These are phyloP conservation scores for Zenarchopterus dispar DNA, from an alignment of 2,797 vertebrate genomes.

Conservation along the genomic window DNA sequence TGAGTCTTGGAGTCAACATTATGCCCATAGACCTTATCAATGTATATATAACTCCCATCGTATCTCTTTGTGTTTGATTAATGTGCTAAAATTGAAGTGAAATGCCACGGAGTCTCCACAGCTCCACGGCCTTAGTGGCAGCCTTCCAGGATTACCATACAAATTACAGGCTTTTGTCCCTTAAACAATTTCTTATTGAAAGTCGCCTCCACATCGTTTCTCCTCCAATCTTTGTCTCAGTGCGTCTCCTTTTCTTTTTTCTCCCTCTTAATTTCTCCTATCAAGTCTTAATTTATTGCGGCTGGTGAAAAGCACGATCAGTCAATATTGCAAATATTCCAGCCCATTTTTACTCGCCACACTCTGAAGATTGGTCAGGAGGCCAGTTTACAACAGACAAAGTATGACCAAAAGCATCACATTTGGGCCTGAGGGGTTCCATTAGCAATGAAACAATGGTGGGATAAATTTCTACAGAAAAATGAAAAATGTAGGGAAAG, in stretches of 20 bases:
- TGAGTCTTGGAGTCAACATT: neutral
- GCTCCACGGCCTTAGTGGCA: constrained; percentile 44
- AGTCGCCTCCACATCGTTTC: constrained; percentile 54
- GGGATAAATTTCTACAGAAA: neutral
- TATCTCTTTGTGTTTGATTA: constrained; percentile 20
- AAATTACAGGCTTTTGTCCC: constrained; percentile 73
- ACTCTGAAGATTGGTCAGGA: neutral
- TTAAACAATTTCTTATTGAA: constrained; percentile 65
- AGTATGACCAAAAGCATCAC: neutral
- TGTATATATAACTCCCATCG: constrained; percentile 34
- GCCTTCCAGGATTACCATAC: constrained; percentile 74
- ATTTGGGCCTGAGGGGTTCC: neutral
- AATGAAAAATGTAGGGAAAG: too few relatives aligned
- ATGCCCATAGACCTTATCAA: constrained; percentile 16
- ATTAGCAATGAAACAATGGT: neutral
- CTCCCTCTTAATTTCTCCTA: constrained; percentile 40
- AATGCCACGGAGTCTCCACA: constrained; percentile 34
- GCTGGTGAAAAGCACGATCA: constrained; percentile 47
- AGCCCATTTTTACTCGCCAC: neutral
- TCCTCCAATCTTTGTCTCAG: constrained; percentile 41
- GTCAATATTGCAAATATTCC: constrained; percentile 58
- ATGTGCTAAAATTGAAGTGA: constrained; percentile 48
- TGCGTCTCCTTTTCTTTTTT: constrained; percentile 2
- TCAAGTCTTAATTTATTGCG: constrained; percentile 50
- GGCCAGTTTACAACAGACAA: neutral